Percentiles rank a stretch among this genome's conserved stretches.
phyloP scores from a whole-genome alignment of 1,140 invertebrate species.

The Trichonephila inaurata region DNA sequence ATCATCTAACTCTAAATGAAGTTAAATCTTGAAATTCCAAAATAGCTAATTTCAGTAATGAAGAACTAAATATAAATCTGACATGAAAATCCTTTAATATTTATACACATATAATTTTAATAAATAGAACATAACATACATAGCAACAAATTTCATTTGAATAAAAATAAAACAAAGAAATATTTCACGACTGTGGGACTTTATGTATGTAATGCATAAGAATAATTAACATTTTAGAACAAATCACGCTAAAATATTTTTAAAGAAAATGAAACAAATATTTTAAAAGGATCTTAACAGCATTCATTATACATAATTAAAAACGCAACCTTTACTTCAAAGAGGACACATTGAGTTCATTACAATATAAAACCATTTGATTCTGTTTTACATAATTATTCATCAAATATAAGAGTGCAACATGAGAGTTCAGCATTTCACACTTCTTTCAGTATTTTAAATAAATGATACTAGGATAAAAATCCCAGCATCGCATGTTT shows the following conservation, averaged over 20 bases:
- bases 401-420: background rate
- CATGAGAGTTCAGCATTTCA: background rate
- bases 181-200: background rate
- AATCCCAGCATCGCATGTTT: background rate
- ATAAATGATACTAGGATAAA: background rate
- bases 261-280: background rate
- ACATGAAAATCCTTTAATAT: no score
- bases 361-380: conserved; percentile 20
- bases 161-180: background rate
- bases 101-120: background rate
- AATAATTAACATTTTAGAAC: background rate
- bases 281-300: background rate
- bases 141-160: no score
- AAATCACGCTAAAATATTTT: background rate
- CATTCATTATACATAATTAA: background rate
- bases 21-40: no score
- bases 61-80: no score
- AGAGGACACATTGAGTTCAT: background rate
- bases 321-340: background rate
- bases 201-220: background rate
- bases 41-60: no score
- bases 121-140: background rate
- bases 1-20: no score
- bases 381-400: background rate
- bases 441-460: background rate